Evolutionary conservation across 2,797 vertebrate species (phyloP), one percentile per base, ranked within the genome.

Genomic region (Hipposideros larvatus): DNA sequence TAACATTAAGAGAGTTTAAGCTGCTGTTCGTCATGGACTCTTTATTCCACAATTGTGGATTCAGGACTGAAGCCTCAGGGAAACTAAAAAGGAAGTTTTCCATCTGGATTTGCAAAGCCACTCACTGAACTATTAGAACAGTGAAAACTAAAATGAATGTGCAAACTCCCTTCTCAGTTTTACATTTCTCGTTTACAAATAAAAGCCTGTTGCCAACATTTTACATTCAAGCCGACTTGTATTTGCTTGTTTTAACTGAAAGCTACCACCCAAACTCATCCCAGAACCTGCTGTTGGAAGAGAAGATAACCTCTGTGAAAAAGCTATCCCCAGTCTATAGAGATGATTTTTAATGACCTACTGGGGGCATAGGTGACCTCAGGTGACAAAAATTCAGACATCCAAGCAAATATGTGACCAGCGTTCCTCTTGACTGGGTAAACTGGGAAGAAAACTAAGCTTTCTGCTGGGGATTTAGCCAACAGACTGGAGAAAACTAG

Each of bases 231-330:
- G 37, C 16, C 7, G 10, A 92, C 89, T 68, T 57, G 71, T 82
- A 75, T 93, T 95, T 96, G 43, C 82, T 97, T 93, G 80, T 95
- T 95, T 93, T 70, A 90, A 57, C 71, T 66, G 61, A 94, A 75
- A 55, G 14, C 8, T 24, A 57, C 18, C 77, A 75, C n/a, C 51
- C 75, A 87, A 78, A 79, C 18, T 53, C 41, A 93, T n/a, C 51
- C 41, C 31, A 22, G 59, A 66, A 63, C 46, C 68, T 75, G 19
- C 66, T 70, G 53, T 31, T 68, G 61, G 8, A 71, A 78, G 66
- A 57, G 55, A 68, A 83, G 34, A 83, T 28, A 66, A 61, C 2
- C 22, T 68, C n/a, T 46, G 24, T 80, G 79, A 73, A 79, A 83
- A 90, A 83, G 24, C 1, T 5, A 65, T 2, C 24, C 28, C 48